phyloP scores from a whole-genome alignment of 2,797 vertebrate genomes.

The Takifugu ocellatus region DNA sequence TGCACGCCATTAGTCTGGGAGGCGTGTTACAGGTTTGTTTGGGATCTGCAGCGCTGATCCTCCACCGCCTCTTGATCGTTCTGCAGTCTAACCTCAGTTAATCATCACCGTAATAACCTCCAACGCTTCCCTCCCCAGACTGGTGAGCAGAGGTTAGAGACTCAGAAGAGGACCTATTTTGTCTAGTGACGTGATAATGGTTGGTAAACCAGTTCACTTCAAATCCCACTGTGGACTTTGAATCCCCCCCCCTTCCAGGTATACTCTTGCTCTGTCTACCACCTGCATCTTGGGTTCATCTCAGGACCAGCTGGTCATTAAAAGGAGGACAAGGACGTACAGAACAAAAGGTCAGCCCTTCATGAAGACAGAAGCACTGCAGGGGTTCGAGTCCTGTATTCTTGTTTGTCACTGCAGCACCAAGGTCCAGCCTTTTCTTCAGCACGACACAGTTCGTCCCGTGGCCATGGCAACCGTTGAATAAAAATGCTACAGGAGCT shows the following conservation, averaged over 20 bases:
- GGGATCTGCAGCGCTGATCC: not conserved
- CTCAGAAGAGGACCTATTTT: slow-evolving; percentile 8
- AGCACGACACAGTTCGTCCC: not conserved
- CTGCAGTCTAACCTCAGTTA: too few relatives aligned
- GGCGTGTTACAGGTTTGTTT: slow-evolving; percentile 1
- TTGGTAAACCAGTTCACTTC: slow-evolving; percentile 9
- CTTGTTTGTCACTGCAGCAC: not conserved
- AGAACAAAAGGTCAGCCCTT: not conserved
- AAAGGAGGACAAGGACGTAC: not conserved
- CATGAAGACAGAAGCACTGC: not conserved
- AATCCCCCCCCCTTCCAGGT: not conserved
- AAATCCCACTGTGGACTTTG: slow-evolving; percentile 5
- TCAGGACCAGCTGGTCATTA: slow-evolving; percentile 8
- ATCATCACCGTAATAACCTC: too few relatives aligned
- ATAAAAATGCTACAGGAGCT: not conserved
- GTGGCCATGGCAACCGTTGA: slow-evolving; percentile 11
- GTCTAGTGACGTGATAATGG: slow-evolving; percentile 8
- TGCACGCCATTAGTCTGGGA: slow-evolving; percentile 28
- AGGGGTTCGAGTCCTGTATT: not conserved
- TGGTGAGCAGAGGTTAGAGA: not conserved
- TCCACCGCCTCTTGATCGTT: too few relatives aligned
- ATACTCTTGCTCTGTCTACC: slow-evolving; percentile 23
- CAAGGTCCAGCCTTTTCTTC: not conserved
- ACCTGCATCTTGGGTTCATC: not conserved
- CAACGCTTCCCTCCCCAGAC: too few relatives aligned